Percentiles rank a stretch among this genome's conserved stretches.
Evolutionary conservation across 2,113 vertebrate genomes (phyloP).

Genomic region (Ahaetulla prasina): DNA sequence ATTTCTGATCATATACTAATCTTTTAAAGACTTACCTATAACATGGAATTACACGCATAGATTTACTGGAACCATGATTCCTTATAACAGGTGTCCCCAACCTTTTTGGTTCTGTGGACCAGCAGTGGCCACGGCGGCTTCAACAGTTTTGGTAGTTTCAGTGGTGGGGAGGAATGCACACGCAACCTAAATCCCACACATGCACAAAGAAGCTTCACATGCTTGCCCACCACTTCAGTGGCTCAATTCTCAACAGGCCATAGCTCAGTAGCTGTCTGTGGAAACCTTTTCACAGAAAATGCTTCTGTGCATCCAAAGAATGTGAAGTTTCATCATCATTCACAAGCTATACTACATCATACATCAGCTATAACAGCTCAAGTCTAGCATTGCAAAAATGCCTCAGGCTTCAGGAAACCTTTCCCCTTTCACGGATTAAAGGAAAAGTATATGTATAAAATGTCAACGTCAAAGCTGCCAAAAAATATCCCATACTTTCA

Average conservation of each 20-base stretch:
- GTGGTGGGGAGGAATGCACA: not conserved
- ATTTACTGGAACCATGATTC: not conserved
- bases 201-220: not conserved
- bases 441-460: not conserved
- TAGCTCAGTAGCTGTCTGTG: too few species aligned
- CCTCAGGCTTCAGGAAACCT: not conserved
- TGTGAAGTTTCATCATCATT: not conserved
- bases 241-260: not conserved
- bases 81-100: not conserved
- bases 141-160: not conserved
- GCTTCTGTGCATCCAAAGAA: not conserved
- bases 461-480: not conserved
- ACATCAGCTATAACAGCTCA: not conserved
- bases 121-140: not conserved
- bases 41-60: not conserved
- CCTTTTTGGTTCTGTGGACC: not conserved
- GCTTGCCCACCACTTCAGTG: not conserved
- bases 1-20: not conserved
- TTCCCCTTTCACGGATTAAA: not conserved
- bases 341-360: rapidly evolving
- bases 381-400: constrained; percentile 1
- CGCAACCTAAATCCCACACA: not conserved
- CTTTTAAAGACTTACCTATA: not conserved
- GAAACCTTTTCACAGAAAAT: not conserved
- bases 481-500: not conserved